Conservation (phyloP, 2,113 vertebrate species). For the Raja brachyura region DNA sequence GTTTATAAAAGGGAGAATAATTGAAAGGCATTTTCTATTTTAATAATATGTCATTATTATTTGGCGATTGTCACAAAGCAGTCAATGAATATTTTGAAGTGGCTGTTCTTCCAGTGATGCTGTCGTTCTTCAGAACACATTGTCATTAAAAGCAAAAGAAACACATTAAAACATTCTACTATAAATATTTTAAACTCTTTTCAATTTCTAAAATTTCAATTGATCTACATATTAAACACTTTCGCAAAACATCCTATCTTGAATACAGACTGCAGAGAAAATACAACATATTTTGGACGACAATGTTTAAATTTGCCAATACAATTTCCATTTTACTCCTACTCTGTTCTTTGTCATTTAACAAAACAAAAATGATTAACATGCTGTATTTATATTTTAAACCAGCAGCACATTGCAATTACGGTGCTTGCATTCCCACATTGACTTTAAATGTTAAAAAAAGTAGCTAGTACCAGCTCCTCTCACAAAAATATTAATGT, state of each 20-base stretch:
- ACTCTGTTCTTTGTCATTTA: not conserved
- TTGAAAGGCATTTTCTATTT: not conserved
- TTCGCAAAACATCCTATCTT: not conserved
- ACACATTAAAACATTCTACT: too few relatives aligned
- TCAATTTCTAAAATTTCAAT: constrained; percentile 17
- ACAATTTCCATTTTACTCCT: not conserved
- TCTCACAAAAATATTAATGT: not conserved
- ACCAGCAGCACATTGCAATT: not conserved
- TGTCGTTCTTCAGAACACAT: not conserved
- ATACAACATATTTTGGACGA: not conserved
- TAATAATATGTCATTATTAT: not conserved
- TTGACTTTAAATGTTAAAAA: not conserved
- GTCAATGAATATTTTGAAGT: constrained; percentile 1
- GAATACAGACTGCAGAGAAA: not conserved
- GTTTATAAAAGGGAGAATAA: not conserved
- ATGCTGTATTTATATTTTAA: constrained; percentile 25
- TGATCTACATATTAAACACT: not conserved
- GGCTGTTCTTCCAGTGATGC: not conserved
- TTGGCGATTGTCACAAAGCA: not conserved
- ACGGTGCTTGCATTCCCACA: not conserved
- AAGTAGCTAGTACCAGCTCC: too few relatives aligned
- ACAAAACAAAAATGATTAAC: not conserved
- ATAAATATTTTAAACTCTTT: too few relatives aligned
- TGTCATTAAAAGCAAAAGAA: too few relatives aligned
- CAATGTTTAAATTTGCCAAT: not conserved